These are phyloP conservation scores for Sipha maydis DNA, from an alignment of 2,888 invertebrate species.

Conservation along the genomic window DNA sequence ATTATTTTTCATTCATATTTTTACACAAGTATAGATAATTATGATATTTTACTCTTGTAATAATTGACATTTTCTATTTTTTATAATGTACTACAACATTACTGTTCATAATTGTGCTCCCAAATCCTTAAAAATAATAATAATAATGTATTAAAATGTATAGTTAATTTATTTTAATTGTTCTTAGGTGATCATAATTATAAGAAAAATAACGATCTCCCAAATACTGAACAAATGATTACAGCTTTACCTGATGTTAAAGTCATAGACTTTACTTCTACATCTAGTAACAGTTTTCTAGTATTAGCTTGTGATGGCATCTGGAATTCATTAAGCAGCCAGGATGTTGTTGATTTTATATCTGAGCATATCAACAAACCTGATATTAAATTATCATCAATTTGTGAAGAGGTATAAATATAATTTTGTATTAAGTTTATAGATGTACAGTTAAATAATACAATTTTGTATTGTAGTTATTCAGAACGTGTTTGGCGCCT, in stretches of 20 bases:
- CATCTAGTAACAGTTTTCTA: constrained; percentile 85
- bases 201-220: constrained; percentile 83
- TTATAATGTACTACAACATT: no score
- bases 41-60: no score
- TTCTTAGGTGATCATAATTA: constrained; percentile 88
- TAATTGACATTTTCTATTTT: no score
- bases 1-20: no score
- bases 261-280: constrained; percentile 78
- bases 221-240: constrained; percentile 94
- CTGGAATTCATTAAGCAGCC: constrained; percentile 98
- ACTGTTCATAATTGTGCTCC: no score
- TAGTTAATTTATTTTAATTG: not conserved
- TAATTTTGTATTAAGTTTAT: not conserved
- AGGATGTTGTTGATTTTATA: constrained; percentile 94
- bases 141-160: no score
- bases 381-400: constrained; percentile 76
- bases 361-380: constrained; percentile 74
- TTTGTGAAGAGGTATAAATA: constrained; percentile 90
- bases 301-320: constrained; percentile 95
- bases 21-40: no score
- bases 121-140: no score
- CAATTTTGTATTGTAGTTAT: constrained; percentile 77
- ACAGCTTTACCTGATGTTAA: constrained; percentile 93
- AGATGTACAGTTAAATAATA: not conserved
- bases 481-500: constrained; percentile 93